Evolutionary conservation across 1,140 invertebrate species (phyloP).

Genomic region (Zelostemma sp.): DNA sequence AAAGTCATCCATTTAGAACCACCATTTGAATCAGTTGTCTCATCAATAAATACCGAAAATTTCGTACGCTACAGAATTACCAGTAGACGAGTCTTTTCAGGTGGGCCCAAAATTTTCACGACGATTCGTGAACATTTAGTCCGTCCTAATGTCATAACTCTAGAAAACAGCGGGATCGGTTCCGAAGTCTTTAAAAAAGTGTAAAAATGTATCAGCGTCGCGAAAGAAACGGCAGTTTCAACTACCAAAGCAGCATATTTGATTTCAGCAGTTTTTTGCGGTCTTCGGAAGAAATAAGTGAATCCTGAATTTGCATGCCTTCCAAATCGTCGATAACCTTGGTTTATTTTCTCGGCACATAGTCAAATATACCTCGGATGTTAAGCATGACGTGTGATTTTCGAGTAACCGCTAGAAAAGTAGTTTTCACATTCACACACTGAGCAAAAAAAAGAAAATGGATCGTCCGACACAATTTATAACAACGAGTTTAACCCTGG

Average conservation of each 20-base stretch:
- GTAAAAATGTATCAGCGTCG: conserved; percentile 10
- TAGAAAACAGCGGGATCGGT: too few relatives aligned
- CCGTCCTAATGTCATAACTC: conserved; percentile 4
- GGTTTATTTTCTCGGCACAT: background rate
- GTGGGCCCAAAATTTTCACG: background rate
- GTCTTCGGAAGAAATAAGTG: conserved; percentile 1
- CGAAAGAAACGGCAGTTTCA: too few relatives aligned
- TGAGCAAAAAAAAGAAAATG: conserved; percentile 4
- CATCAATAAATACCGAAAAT: conserved; percentile 15
- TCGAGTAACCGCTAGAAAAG: background rate
- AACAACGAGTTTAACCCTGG: background rate
- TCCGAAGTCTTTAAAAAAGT: conserved; percentile 3
- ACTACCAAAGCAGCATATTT: too few relatives aligned
- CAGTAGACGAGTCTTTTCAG: background rate
- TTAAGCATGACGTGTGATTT: background rate
- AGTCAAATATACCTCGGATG: too few relatives aligned
- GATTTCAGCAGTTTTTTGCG: too few relatives aligned
- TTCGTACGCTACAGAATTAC: conserved; percentile 3
- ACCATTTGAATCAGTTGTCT: too few relatives aligned
- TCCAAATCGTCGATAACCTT: background rate
- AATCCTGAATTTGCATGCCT: background rate
- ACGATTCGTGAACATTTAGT: conserved; percentile 7
- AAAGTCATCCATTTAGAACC: too few relatives aligned
- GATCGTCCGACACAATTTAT: background rate
- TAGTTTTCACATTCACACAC: background rate